Evolutionary conservation across 2,113 vertebrate genomes (phyloP), one percentile per base, ranked within the genome.

Genomic region (Callaeas wilsoni): DNA sequence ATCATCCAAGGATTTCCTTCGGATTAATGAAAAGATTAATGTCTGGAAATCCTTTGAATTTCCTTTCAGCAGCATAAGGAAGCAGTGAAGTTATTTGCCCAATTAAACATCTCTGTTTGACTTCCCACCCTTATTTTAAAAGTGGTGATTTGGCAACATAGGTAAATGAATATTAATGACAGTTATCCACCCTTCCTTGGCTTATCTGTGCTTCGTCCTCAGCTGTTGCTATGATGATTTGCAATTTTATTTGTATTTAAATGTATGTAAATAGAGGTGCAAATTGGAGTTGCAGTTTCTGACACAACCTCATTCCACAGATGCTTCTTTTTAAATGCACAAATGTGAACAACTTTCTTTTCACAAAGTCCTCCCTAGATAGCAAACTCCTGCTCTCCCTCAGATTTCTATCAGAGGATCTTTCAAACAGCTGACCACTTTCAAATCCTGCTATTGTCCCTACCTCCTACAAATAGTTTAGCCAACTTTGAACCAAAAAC

Each of bases 11-110:
- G 86, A 89, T 93, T 95, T 94, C 64, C 76, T 70, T 55, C 81
- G 71, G 68, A 90, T 92, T 94, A 90, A 94, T 89, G 74, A 70
- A 74, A 88, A 92, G 55, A 89, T 89, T 95, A 90, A 80, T 81
- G 39, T 22, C 47, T 93, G 68, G 63, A 95, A 92, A 93, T 88
- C 79, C 76, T 92, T 81, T 71, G 68, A 63, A 89, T 93, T 93
- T 93, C 68, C 56, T 77, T 81, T 93, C 83, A 78, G 49, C 23
- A 75, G 44, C 47, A 56, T 44, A 83, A 83, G 82, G 62, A 83
- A 78, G 73, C 57, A 84, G 20, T 39, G 37, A 78, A 84, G 85
- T 71, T 92, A 80, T 95, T 96, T 94, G 53, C 49, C 55, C 68
- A 86, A 81, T 88, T 96, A 91, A 95, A 90, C 44, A 64, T 9